Evolutionary conservation across 2,113 vertebrate species (phyloP).

Genomic region (Dryoscopus gambensis): DNA sequence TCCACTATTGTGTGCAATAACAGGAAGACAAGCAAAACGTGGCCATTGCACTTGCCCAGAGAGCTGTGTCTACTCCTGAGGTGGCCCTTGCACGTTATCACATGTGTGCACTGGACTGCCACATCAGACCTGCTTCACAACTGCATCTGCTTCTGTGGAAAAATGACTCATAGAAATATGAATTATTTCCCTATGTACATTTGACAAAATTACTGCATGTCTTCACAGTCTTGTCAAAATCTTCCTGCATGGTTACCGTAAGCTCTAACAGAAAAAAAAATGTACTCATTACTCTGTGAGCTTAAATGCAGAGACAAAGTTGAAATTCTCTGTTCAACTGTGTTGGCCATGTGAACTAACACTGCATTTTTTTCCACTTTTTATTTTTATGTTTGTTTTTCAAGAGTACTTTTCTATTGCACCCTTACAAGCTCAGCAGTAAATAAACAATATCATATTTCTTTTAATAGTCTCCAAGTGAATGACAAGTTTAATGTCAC

Average conservation of each 20-base stretch:
- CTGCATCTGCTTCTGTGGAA: background rate
- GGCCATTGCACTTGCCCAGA: background rate
- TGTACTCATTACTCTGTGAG: background rate
- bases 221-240: background rate
- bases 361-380: background rate
- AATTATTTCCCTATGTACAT: background rate
- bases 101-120: background rate
- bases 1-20: background rate
- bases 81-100: background rate
- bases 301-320: background rate
- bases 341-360: background rate
- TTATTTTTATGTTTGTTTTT: background rate
- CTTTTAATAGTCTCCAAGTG: background rate
- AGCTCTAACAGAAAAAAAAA: background rate
- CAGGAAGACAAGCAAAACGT: background rate
- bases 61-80: background rate
- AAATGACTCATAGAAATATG: background rate
- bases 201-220: background rate
- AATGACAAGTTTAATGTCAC: background rate
- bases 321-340: background rate
- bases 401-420: background rate
- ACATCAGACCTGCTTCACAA: background rate
- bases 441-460: background rate
- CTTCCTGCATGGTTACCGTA: background rate
- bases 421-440: background rate